Percentiles rank a stretch among this genome's conserved stretches.
These are phyloP conservation scores for Mesoclemmys tuberculata DNA, from an alignment of 2,113 vertebrate species.

Conservation along the genomic window DNA sequence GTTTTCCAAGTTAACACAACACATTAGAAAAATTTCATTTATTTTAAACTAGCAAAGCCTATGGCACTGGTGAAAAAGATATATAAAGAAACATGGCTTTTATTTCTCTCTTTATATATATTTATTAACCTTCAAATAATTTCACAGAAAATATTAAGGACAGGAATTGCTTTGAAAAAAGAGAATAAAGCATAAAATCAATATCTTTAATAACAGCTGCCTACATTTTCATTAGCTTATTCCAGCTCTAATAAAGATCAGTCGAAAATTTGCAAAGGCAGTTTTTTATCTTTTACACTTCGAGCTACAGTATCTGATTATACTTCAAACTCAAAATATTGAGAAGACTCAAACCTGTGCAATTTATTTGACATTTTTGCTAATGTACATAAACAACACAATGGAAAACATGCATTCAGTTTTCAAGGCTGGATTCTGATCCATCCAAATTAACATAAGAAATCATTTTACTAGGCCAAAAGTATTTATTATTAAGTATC, in stretches of 20 bases:
- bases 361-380: neutral
- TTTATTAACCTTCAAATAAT: constrained; percentile 40
- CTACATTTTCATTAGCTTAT: constrained; percentile 46
- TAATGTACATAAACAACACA: constrained; percentile 41
- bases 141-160: constrained; percentile 19
- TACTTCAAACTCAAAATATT: constrained; percentile 29
- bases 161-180: constrained; percentile 21
- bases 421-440: constrained; percentile 39
- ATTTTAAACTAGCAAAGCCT: too few relatives aligned
- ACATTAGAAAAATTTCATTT: neutral
- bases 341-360: constrained; percentile 34
- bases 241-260: constrained; percentile 1
- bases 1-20: constrained; percentile 5
- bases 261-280: constrained; percentile 7
- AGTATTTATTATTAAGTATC: constrained; percentile 58
- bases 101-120: neutral
- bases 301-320: neutral
- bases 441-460: constrained; percentile 23
- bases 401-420: constrained; percentile 18
- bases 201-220: constrained; percentile 8
- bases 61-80: neutral
- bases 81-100: neutral
- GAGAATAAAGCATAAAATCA: constrained; percentile 34
- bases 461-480: constrained; percentile 50
- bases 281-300: constrained; percentile 9